phyloP scores from a whole-genome alignment of 2,113 vertebrate genomes.

The Scatophagus argus region DNA sequence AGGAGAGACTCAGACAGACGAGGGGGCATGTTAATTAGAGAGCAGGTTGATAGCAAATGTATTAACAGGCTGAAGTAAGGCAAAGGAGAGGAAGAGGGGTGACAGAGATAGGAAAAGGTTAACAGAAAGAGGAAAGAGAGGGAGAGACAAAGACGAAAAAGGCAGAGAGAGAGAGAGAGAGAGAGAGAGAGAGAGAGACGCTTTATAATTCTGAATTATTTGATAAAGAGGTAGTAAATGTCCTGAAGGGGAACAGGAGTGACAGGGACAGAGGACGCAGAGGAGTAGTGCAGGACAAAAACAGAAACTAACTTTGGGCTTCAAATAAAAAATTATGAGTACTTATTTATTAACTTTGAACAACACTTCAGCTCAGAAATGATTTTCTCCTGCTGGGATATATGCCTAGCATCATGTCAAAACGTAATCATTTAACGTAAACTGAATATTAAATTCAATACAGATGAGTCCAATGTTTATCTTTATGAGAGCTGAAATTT shows the following conservation, averaged over 20 bases:
- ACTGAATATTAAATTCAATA: background rate
- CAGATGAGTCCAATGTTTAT: no score
- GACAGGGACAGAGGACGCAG: slow-evolving; percentile 51
- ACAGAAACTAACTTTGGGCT: slow-evolving; percentile 56
- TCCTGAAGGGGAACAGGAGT: slow-evolving; percentile 55
- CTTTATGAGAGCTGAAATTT: no score
- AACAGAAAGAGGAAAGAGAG: slow-evolving; percentile 62
- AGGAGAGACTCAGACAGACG: slow-evolving; percentile 50
- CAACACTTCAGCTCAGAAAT: slow-evolving; percentile 16
- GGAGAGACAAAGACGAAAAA: slow-evolving; percentile 29
- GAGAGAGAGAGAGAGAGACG: slow-evolving; percentile 36
- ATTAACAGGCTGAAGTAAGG: slow-evolving; percentile 91
- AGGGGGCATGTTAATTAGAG: slow-evolving; percentile 75
- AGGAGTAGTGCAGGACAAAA: slow-evolving; percentile 56
- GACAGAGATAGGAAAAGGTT: slow-evolving; percentile 69
- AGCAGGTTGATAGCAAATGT: slow-evolving; percentile 88
- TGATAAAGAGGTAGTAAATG: slow-evolving; percentile 70
- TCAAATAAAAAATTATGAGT: slow-evolving; percentile 39
- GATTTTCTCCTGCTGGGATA: no score
- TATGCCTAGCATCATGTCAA: no score
- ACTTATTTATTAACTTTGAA: slow-evolving; percentile 49
- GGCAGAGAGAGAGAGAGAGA: slow-evolving; percentile 37
- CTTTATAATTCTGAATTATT: slow-evolving; percentile 70
- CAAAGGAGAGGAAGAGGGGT: slow-evolving; percentile 80
- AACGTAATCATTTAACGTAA: no score